Conservation (phyloP, 2,113 vertebrate genomes). For the Naja naja region DNA sequence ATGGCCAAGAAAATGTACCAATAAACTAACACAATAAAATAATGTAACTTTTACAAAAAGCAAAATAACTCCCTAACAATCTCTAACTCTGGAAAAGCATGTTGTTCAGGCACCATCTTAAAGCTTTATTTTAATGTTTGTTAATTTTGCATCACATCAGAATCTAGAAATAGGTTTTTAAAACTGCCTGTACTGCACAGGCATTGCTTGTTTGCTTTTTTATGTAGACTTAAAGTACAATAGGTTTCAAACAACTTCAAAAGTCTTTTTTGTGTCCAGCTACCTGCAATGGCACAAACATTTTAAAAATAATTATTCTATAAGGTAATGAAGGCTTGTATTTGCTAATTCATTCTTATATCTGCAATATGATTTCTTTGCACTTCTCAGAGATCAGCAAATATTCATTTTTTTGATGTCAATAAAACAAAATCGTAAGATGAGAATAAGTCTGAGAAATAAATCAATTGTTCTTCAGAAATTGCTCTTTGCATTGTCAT, state of each 20-base stretch:
- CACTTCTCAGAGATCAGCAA: constrained; percentile 21
- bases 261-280: neutral
- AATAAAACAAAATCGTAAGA: constrained; percentile 51
- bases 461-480: constrained; percentile 40
- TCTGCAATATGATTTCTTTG: neutral
- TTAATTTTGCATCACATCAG: neutral
- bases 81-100: neutral
- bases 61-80: neutral
- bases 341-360: neutral
- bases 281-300: neutral
- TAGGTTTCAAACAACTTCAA: neutral
- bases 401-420: constrained; percentile 29
- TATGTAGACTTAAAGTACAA: neutral
- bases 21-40: neutral
- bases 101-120: neutral
- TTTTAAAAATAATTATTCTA: neutral
- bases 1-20: neutral
- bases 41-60: neutral
- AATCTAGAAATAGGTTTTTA: neutral
- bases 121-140: neutral
- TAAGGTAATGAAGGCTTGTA: neutral
- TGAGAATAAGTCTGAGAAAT: constrained; percentile 40
- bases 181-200: neutral
- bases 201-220: neutral
- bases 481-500: constrained; percentile 45